A percentile compares a stretch with the other conserved stretches of the same genome.
phyloP scores from a whole-genome alignment of 2,797 vertebrate species.

The Xenops minutus region DNA sequence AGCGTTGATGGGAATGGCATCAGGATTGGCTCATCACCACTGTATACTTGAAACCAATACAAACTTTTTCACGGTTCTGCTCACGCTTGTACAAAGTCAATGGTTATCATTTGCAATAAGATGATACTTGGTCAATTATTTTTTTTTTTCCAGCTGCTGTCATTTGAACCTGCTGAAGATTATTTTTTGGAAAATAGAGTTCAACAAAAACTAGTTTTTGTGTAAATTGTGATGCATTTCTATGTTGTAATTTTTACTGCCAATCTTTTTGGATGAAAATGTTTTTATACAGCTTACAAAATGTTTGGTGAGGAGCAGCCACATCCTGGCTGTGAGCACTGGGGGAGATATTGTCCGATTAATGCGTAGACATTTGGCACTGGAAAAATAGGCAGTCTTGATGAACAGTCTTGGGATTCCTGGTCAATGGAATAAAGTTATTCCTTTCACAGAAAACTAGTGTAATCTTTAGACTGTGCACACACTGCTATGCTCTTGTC shows the following conservation, averaged over 20 bases:
- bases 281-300: slow-evolving; percentile 78
- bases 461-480: slow-evolving; percentile 40
- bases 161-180: slow-evolving; percentile 74
- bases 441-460: slow-evolving; percentile 65
- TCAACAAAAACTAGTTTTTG: slow-evolving; percentile 66
- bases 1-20: background rate
- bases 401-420: slow-evolving; percentile 63
- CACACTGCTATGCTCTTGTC: fast-evolving
- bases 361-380: slow-evolving; percentile 22
- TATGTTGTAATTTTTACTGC: slow-evolving; percentile 81
- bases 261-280: slow-evolving; percentile 77
- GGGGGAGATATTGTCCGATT: background rate
- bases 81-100: slow-evolving; percentile 61
- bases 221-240: slow-evolving; percentile 74
- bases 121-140: slow-evolving; percentile 50
- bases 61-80: slow-evolving; percentile 64
- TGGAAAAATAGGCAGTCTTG: slow-evolving; percentile 58
- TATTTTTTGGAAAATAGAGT: slow-evolving; percentile 69
- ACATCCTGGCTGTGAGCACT: slow-evolving; percentile 54
- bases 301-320: slow-evolving; percentile 60
- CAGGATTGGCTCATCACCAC: slow-evolving; percentile 47
- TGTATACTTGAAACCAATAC: slow-evolving; percentile 56
- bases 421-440: slow-evolving; percentile 74
- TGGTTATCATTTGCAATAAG: slow-evolving; percentile 46
- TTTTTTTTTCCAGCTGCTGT: slow-evolving; percentile 66